A percentile compares a stretch with the other conserved stretches of the same genome.
Conservation (phyloP, 2,797 vertebrate species). For the Huso huso region DNA sequence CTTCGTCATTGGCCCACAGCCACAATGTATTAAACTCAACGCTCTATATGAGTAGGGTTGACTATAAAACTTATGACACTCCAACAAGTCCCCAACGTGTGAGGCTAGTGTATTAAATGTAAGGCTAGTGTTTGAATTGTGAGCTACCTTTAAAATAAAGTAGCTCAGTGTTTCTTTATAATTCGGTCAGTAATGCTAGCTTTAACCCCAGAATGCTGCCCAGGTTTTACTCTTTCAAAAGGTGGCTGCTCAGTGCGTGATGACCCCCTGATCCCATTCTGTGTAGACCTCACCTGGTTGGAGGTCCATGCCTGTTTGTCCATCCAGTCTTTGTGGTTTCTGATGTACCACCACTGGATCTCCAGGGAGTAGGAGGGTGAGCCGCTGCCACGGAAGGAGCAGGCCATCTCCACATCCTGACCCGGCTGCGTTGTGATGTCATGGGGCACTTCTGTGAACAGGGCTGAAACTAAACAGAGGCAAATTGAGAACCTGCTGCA, state of each 20-base stretch:
- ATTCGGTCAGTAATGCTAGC: neutral
- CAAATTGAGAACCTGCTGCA: slow-evolving; percentile 1
- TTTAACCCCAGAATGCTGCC: too few species aligned
- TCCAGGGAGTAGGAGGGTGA: slow-evolving; percentile 85
- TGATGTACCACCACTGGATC: slow-evolving; percentile 97
- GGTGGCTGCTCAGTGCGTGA: neutral
- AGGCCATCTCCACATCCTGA: slow-evolving; percentile 92
- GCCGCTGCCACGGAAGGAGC: slow-evolving; percentile 83
- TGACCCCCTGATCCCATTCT: too few species aligned
- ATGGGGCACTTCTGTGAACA: slow-evolving; percentile 86
- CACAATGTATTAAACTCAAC: neutral
- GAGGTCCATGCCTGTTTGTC: slow-evolving; percentile 65
- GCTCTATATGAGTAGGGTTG: neutral
- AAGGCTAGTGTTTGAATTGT: too few species aligned
- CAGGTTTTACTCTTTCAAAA: neutral
- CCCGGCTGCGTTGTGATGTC: slow-evolving; percentile 76
- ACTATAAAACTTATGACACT: neutral
- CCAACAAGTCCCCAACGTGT: neutral
- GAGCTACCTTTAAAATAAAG: too few species aligned
- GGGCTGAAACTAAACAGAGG: slow-evolving; percentile 52
- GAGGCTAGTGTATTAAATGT: too few species aligned
- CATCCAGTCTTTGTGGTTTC: slow-evolving; percentile 65
- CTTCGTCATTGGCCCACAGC: neutral
- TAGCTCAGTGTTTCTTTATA: neutral
- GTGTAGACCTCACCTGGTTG: slow-evolving; percentile 60